phyloP scores from a whole-genome alignment of 2,888 invertebrate genomes.

The Ectemnius cavifrons region DNA sequence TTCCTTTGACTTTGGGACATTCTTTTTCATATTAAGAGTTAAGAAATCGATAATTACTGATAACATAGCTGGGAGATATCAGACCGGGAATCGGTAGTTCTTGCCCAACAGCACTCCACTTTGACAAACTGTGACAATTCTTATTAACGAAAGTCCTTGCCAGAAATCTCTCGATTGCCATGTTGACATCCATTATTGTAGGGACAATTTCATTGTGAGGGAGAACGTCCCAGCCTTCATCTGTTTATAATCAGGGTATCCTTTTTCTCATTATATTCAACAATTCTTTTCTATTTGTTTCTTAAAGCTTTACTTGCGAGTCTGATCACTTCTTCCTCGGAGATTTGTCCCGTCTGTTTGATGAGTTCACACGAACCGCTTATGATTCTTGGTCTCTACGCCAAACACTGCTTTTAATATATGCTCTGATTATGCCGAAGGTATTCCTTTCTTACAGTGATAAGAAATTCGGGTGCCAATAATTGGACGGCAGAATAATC shows the following conservation, averaged over 20 bases:
- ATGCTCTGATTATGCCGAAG: too few species aligned
- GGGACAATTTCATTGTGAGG: constrained; percentile 79
- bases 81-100: constrained; percentile 79
- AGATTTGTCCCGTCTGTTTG: too few species aligned
- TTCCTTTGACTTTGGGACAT: not conserved
- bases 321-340: too few species aligned
- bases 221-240: constrained; percentile 72
- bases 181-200: constrained; percentile 81
- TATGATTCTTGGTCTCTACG: too few species aligned
- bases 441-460: constrained; percentile 27
- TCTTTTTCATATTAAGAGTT: not conserved
- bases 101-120: constrained; percentile 61
- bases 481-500: constrained; percentile 79
- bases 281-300: too few species aligned
- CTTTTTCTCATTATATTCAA: too few species aligned
- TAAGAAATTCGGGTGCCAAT: constrained; percentile 32
- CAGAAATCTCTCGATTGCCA: constrained; percentile 81
- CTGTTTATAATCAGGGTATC: constrained; percentile 18
- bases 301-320: too few species aligned
- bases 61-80: constrained; percentile 76
- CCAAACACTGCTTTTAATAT: too few species aligned
- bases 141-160: constrained; percentile 78
- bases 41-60: constrained; percentile 65
- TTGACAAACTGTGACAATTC: constrained; percentile 74
- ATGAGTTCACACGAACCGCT: too few species aligned